Evolutionary conservation across 2,797 vertebrate genomes (phyloP).

Genomic region (Rhinatrema bivittatum): DNA sequence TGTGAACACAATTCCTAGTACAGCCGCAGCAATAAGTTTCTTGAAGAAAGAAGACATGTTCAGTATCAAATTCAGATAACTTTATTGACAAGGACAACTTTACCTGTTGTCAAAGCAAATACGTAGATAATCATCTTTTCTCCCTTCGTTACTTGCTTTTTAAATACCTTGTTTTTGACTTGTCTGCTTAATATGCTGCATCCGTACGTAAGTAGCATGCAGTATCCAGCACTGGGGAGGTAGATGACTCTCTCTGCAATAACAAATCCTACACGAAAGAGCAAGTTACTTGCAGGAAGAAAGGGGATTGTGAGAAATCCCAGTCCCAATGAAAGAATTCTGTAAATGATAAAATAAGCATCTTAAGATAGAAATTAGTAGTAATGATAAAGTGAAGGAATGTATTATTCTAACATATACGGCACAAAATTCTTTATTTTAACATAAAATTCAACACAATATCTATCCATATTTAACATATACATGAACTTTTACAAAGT

Average conservation of each 20-base stretch:
- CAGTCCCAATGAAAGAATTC: conserved; percentile 81
- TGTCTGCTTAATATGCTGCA: conserved; percentile 69
- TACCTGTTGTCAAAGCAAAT: too few species aligned
- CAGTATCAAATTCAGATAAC: background rate
- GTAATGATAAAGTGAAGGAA: too few species aligned
- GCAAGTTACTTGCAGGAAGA: conserved; percentile 91
- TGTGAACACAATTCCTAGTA: conserved; percentile 67
- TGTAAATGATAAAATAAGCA: conserved; percentile 43
- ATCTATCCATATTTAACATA: too few species aligned
- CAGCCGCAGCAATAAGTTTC: conserved; percentile 63
- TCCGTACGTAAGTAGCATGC: conserved; percentile 80
- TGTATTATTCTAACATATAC: too few species aligned
- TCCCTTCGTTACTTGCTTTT: too few species aligned
- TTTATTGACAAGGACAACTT: rapidly evolving
- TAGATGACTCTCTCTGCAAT: conserved; percentile 92
- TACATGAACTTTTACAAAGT: too few species aligned
- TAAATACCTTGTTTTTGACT: conserved; percentile 75
- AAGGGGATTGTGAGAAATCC: conserved; percentile 90
- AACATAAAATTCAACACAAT: too few species aligned
- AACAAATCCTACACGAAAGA: conserved; percentile 95
- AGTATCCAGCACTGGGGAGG: conserved; percentile 88
- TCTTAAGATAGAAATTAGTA: too few species aligned
- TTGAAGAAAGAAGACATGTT: conserved; percentile 37
- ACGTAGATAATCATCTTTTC: too few species aligned
- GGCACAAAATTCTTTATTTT: too few species aligned